Evolutionary conservation across 2,113 vertebrate genomes (phyloP), one percentile per base, ranked within the genome.

Genomic region (Barnardius zonarius): DNA sequence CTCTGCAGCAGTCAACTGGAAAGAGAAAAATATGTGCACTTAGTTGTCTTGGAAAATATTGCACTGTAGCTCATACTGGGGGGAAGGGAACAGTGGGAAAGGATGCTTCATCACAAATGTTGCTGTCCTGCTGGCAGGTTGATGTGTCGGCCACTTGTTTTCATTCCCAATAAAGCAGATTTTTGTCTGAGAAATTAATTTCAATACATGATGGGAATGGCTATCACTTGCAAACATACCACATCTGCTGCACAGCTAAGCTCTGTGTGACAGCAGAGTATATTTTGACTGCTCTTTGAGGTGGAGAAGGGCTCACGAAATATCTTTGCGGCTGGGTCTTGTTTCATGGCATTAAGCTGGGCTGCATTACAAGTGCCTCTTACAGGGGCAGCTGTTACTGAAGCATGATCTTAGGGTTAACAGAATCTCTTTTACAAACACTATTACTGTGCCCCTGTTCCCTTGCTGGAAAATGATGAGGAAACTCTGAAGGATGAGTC

Each of bases 1-100:
- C 91, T 96, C 85, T 67, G 80, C 95, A 91, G 55, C 85, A 98
- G 96, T 79, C 92, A 88, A 70, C 57, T 86, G 28, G 46, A 96
- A 96, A 39, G n/a, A 90, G 75, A 92, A 91, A 96, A 76, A 86
- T 51, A 46, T 49, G 68, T 44, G 82, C 85, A 59, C 90, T 64
- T 83, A 78, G 44, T 41, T 67, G 49, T 75, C 68, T 77, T 57
- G 61, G 87, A 88, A 90, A 90, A 96, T 39, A 88, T 35, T 43
- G 62, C 30, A 59, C 33, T 41, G 10, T 30, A 85, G 70, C 63
- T 83, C 46, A 10, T 37, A 28, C 8, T 55, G 84, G 62, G 57
- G 68, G 75, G 73, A 82, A 89, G 48, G 57, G 48, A 92, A 30
- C 22, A 52, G 74, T 55, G 48, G 64, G 44, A 72, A 94, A 86